Percentiles rank a stretch among this genome's conserved stretches.
These are phyloP conservation scores for Cynocephalus volans DNA, from an alignment of 2,113 vertebrate genomes.

Conservation along the genomic window DNA sequence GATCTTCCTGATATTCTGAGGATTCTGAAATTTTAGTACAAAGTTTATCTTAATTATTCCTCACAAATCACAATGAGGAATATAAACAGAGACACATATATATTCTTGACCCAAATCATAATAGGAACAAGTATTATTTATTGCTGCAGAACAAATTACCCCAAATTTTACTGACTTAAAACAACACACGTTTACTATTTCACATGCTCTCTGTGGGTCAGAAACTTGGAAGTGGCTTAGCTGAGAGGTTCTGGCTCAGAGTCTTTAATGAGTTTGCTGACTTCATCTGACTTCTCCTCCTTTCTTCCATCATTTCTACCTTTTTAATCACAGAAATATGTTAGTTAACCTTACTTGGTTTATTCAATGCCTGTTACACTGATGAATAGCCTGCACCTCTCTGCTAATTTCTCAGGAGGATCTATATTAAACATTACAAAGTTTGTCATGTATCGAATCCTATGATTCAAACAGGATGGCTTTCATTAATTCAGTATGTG, in stretches of 20 bases:
- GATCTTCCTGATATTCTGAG: not conserved
- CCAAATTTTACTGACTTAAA: too few species aligned
- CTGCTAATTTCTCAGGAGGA: constrained; percentile 6
- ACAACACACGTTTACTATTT: too few species aligned
- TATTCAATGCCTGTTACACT: constrained; percentile 6
- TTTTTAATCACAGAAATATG: not conserved
- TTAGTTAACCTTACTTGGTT: not conserved
- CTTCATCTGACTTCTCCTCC: too few species aligned
- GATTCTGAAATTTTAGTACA: not conserved
- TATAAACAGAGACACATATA: not conserved
- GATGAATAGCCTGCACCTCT: not conserved
- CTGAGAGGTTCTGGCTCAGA: too few species aligned
- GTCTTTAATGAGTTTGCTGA: too few species aligned
- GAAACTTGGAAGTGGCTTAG: too few species aligned
- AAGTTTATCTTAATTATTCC: not conserved
- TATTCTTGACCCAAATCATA: not conserved
- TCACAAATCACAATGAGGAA: not conserved
- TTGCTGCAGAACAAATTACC: not conserved
- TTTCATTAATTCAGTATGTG: not conserved
- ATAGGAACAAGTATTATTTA: not conserved
- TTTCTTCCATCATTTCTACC: not conserved
- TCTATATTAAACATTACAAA: constrained; percentile 9
- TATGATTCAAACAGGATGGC: not conserved
- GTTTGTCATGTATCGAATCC: not conserved
- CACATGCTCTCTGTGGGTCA: too few species aligned